Base-by-base conservation (phyloP, 2,113 vertebrate species). In the Sisor rabdophorus region DNA sequence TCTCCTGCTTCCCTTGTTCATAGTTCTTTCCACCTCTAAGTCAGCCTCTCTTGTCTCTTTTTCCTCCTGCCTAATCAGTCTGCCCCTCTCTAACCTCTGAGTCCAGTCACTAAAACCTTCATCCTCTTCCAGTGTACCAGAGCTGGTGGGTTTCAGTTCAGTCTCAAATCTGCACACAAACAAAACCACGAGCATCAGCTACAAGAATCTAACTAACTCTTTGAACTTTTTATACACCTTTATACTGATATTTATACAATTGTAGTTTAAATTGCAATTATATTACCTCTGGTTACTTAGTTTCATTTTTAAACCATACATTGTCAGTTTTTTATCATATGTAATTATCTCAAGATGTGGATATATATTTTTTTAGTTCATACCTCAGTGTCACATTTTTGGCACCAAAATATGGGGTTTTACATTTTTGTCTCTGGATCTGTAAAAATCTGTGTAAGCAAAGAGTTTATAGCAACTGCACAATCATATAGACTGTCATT, bases 41-140 rank as follows among this genome's bases (percentile, higher is more conserved):
- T 85, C 82, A 2, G 86, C 71, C 9, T 81, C 83, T 54, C 69
- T 85, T n/a, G 30, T 65, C 55, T 60, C 55, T 2, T 84, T 87
- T 68, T 90, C 85, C 0, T 63, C 60, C 65, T 81, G 91, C 80
- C 84, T 82, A 2, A 84, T 88, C 79, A 87, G 93, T 56, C 83
- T 91, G 76, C 71, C 86, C 73, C 80, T 92, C 82, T 94, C 94
- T 0, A 92, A 63, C 56, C 90, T 94, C 80, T 95, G 97, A 36
- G 94, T 93, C 96, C 96, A 97, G 85, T 98, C 96, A 0, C 95
- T 92, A 83, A 99, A 98, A 10, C 97, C 96, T 75, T 99, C 97
- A 1, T 99, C 96, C 69, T 98, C 97, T 11, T 98, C 97, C 83
- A 91, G 81, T 47, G 92, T 91, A 0, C 82, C 88, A 2, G 85